Conservation (phyloP, 2,888 invertebrate species). For the Drosophila borborema region DNA sequence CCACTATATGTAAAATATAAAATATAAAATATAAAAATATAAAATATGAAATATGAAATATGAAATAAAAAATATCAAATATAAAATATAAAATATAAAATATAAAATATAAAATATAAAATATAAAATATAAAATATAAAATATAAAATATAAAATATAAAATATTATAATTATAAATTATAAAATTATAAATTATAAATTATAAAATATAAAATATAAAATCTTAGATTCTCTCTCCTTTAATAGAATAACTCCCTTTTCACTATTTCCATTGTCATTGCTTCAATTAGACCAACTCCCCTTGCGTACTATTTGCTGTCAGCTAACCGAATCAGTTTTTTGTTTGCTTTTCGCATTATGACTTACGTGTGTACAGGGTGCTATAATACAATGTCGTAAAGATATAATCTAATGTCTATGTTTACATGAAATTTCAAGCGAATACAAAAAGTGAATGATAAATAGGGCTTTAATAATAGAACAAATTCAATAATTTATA, state of each 20-base stretch:
- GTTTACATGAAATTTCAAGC: not conserved
- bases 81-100: not conserved
- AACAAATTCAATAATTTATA: slow-evolving; percentile 5
- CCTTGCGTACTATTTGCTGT: slow-evolving; percentile 5
- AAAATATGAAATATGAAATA: not conserved
- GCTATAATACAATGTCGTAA: not conserved
- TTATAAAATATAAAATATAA: too few species aligned
- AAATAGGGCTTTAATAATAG: slow-evolving; percentile 6
- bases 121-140: not conserved
- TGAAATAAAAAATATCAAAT: not conserved
- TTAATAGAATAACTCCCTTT: not conserved
- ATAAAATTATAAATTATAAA: too few species aligned
- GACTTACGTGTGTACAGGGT: not conserved
- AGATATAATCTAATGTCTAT: not conserved
- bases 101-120: not conserved
- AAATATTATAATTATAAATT: too few species aligned
- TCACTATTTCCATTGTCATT: not conserved
- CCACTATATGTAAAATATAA: too few species aligned
- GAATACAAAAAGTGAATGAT: slow-evolving; percentile 2
- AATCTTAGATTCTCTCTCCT: too few species aligned
- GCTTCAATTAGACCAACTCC: too few species aligned
- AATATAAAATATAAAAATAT: too few species aligned
- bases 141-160: too few species aligned
- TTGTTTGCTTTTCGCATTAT: not conserved
- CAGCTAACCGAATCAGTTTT: not conserved